Base-by-base conservation (phyloP, 2,797 vertebrate genomes). In the Streptopelia turtur region DNA sequence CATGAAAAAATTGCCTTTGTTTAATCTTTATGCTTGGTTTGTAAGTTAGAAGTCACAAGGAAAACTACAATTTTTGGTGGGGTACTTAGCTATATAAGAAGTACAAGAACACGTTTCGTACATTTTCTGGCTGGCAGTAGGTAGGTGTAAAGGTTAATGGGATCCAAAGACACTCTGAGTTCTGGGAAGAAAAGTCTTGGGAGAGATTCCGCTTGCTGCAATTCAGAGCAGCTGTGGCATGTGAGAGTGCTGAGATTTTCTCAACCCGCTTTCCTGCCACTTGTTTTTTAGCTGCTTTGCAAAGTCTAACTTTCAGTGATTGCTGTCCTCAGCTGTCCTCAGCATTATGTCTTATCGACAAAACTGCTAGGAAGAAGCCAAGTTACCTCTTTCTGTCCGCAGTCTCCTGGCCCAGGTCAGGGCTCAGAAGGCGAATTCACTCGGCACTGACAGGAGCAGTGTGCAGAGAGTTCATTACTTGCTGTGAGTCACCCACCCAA, bases 401-500 rank as follows among this genome's bases (percentile, higher is more conserved):
- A 76, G 50, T 47, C 6, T 6, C 43, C 4, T 12, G 47, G 85
- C 72, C 81, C 70, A 63, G 70, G 69, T 92, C 87, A 76, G 63
- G 82, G 39, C 72, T 89, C 65, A 61, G 69, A 70, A 96, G n/a
- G 47, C 1, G 0, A 56, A 87, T 87, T 78, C 5, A 2, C 77
- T 72, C 4, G 5, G 16, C 6, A 2, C 66, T 94, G 94, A 82
- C 83, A 80, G 93, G 63, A 89, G 85, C 55, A 74, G 59, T 49
- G 49, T 53, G 76, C 77, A 56, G 56, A 20, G 59, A 87, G 79
- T 84, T 91, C 87, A 86, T 92, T 92, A 76, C 88, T 93, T 59
- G 75, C 90, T 90, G 71, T 93, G 87, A 94, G 68, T 88, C 95
- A 93, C 85, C 66, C 77, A 64, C 86, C 60, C 60, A 74, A 82